Base-by-base conservation (phyloP, 1,140 invertebrate genomes). In the Lordiphosa mommai region DNA sequence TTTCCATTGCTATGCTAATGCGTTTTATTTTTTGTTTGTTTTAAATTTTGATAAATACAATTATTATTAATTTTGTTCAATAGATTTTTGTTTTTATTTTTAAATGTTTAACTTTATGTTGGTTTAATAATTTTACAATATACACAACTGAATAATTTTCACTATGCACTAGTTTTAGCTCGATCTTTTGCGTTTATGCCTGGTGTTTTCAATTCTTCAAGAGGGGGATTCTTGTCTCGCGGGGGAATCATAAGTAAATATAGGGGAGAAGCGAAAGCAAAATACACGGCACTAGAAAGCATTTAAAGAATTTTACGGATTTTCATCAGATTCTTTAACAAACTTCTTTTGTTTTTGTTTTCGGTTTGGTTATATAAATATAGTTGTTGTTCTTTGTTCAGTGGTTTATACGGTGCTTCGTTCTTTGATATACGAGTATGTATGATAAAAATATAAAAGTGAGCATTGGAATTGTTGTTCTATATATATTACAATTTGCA, bases 391-490 rank as follows among this genome's bases (percentile, higher is more conserved):
- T 13, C 6, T 65, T 67, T 51, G 46, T 56, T 79, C 70, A 71
- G 74, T 74, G 70, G 76, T 79, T 58, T 56, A 38, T 80, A 80
- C 59, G 73, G 76, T 80, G 76, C 76, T 74, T 80, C 38, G 36
- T 63, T 50, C 46, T 55, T 73, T 55, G 68, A 79, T 73, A 67
- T 69, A 59, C 38, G 33, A 27, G 40, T 66, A 76, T 61, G 74
- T 82, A 79, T 79, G 74, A 79, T 82, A 82, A 79, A 79, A 79
- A 79, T 84, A 82, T 76, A 76, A 76, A 82, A 82, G 76, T 82
- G 77, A 82, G 76, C 71, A 82, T 80, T 80, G 57, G 14, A 51
- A 48, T 55, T 68, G 27, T 76, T 32, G 14, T 58, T 32, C n/a
- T 55, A 34, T 57, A 33, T 73, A 47, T 60, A 55, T 74, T 74